These are phyloP conservation scores for Drosophila anomalipes DNA, from an alignment of 2,888 invertebrate species.

Conservation along the genomic window DNA sequence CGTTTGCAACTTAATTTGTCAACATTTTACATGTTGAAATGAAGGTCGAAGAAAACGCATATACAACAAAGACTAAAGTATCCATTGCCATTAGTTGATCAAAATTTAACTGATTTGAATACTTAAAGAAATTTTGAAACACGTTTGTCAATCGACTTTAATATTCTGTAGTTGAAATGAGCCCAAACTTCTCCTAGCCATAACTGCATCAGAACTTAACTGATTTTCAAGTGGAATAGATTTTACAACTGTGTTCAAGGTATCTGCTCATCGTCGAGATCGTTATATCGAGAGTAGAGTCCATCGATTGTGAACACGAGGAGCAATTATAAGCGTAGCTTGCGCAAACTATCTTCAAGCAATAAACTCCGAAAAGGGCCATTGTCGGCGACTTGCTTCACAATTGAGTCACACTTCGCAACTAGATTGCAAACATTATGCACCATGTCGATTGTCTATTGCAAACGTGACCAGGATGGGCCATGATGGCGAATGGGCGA, in stretches of 20 bases:
- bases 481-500: background rate
- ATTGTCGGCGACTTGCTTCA: background rate
- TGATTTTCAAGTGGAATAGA: background rate
- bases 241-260: background rate
- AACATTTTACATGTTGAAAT: background rate
- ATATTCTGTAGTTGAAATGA: background rate
- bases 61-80: too few relatives aligned
- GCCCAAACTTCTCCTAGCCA: background rate
- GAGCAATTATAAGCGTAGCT: background rate
- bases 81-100: background rate
- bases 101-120: background rate
- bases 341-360: background rate
- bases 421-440: conserved; percentile 57
- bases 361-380: conserved; percentile 1
- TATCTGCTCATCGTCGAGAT: background rate
- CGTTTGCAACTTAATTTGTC: background rate
- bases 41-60: background rate
- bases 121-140: background rate
- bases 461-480: conserved; percentile 48
- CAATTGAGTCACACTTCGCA: conserved; percentile 22
- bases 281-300: background rate
- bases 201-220: background rate
- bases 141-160: background rate
- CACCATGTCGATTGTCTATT: conserved; percentile 43
- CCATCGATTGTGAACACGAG: background rate